A percentile compares a stretch with the other conserved stretches of the same genome.
Evolutionary conservation across 2,113 vertebrate genomes (phyloP).

Genomic region (Regulus satrapa): DNA sequence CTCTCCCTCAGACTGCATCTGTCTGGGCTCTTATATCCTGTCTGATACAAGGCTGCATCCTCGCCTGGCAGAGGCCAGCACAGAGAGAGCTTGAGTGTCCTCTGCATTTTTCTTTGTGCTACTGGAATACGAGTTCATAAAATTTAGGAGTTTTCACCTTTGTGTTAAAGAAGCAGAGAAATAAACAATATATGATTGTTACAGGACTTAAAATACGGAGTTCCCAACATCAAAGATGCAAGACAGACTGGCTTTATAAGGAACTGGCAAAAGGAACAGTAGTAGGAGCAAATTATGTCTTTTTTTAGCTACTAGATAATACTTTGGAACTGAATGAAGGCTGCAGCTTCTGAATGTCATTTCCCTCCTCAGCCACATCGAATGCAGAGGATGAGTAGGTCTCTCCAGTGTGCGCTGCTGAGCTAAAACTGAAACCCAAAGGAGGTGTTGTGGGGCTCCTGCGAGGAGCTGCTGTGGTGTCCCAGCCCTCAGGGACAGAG

Average conservation of each 20-base stretch:
- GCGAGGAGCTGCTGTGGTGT: neutral
- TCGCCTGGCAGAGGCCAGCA: neutral
- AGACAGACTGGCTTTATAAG: neutral
- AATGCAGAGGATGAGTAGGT: neutral
- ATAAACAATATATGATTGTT: neutral
- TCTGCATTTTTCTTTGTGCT: neutral
- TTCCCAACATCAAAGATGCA: neutral
- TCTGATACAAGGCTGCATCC: neutral
- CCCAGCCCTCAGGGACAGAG: neutral
- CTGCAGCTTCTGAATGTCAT: neutral
- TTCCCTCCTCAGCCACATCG: neutral
- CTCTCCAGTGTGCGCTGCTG: neutral
- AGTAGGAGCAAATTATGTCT: neutral
- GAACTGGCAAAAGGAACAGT: neutral
- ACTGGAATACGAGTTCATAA: neutral
- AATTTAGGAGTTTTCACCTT: neutral
- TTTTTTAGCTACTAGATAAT: neutral
- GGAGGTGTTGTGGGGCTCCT: accelerated
- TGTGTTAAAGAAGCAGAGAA: neutral
- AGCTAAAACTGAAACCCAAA: neutral
- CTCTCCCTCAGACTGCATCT: neutral
- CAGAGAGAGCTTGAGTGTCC: neutral
- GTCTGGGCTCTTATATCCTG: neutral
- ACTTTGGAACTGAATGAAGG: neutral
- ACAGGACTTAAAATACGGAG: neutral